These are phyloP conservation scores for Otolemur crassicaudatus DNA, from an alignment of 2,797 vertebrate genomes.

Conservation along the genomic window DNA sequence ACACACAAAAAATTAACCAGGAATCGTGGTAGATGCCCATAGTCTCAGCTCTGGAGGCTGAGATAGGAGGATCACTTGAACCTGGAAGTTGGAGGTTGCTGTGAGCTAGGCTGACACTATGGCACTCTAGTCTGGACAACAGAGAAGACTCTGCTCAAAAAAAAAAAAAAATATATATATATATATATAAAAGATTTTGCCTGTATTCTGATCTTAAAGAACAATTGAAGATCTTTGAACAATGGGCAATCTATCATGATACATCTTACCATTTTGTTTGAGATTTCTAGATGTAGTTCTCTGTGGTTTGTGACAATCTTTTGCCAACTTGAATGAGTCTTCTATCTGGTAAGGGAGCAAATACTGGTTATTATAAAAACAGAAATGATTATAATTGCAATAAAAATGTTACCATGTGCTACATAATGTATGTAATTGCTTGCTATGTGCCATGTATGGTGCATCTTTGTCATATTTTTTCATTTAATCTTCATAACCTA, in stretches of 20 bases:
- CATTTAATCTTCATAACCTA: neutral
- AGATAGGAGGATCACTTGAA: no score
- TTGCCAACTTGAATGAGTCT: neutral
- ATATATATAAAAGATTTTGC: no score
- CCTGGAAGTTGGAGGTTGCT: no score
- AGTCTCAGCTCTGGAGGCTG: no score
- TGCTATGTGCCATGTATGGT: fast-evolving
- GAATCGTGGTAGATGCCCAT: no score
- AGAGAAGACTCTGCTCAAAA: no score
- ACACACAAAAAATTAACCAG: no score
- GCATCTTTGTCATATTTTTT: neutral
- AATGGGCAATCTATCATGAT: neutral
- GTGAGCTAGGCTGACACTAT: no score
- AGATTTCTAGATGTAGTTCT: neutral
- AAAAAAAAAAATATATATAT: no score
- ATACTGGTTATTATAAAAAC: neutral
- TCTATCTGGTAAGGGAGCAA: neutral
- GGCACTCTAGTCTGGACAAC: no score
- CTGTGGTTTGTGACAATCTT: neutral
- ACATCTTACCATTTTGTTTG: neutral
- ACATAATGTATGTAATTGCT: neutral
- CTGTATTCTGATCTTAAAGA: neutral
- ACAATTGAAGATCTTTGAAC: neutral
- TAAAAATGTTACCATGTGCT: neutral
- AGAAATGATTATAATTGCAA: neutral